Evolutionary conservation across 2,113 vertebrate species (phyloP), one percentile per base, ranked within the genome.

Genomic region (Zosterops borbonicus): DNA sequence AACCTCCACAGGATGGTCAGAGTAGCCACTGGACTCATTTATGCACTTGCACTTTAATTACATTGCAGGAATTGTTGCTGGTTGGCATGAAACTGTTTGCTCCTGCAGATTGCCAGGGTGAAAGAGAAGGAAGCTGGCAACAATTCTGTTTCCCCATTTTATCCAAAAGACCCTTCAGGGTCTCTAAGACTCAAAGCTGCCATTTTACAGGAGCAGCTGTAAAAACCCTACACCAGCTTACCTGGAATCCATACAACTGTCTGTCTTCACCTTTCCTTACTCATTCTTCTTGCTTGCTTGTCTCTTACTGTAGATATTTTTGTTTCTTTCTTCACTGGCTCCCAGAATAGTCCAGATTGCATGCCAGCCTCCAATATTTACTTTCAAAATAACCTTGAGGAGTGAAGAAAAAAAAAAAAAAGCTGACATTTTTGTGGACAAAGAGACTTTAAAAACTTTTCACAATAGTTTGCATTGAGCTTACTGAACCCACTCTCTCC

Each of bases 381-480:
- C n/a, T 88, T 85, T 85, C 59, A 83, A 90, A 79, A 50, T 76
- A 89, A 85, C 89, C 41, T 75, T 85, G 58, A 82, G 15, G 59
- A 81, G 31, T 24, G 1, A 33, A 41, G 37, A 62, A 49, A 64
- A 67, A 59, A 47, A 59, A 47, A 41, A 69, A 52, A 63, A 23
- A 47, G 41, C 24, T 35, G 37, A 47, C 23, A 63, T 91, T 93
- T 71, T 71, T 81, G 69, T 41, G 49, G 60, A 89, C 70, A 80
- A 76, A 89, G 33, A 94, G 76, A 94, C 55, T 85, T 96, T 31
- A 37, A 62, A 87, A 90, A 87, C 46, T 87, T 88, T 70, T 67
- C 94, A 80, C 59, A 89, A 55, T 77, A 80, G 81, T 93, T 80
- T 92, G 59, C 84, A 92, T n/a, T 90, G 86, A 96, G 83, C 91